Percentiles rank a stretch among this genome's conserved stretches.
Conservation (phyloP, 2,113 vertebrate genomes). For the Catagonus wagneri region DNA sequence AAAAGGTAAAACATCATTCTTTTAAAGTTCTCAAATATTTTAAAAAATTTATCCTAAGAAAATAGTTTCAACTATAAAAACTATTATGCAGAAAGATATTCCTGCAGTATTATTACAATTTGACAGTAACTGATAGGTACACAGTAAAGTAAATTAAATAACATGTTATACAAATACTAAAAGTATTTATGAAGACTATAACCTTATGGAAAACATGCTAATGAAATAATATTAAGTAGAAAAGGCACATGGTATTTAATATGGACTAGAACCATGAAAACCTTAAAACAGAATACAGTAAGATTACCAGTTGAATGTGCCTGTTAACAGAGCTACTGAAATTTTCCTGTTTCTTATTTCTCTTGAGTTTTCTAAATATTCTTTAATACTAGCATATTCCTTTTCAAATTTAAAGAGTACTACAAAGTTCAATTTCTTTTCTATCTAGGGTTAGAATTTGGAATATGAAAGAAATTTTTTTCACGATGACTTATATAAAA, state of each 20-base stretch:
- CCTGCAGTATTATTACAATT: background rate
- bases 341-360: background rate
- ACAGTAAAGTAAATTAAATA: background rate
- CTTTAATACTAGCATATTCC: background rate
- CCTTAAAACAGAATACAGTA: background rate
- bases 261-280: background rate
- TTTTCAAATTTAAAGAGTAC: background rate
- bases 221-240: background rate
- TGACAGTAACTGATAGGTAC: background rate
- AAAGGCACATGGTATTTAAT: background rate
- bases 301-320: background rate
- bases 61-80: slow-evolving; percentile 27
- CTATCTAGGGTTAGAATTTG: background rate
- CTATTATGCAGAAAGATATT: background rate
- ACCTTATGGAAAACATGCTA: background rate
- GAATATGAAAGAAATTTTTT: background rate
- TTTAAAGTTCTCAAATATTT: background rate
- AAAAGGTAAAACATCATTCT: slow-evolving; percentile 30
- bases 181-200: background rate
- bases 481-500: background rate
- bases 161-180: background rate
- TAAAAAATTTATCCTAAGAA: background rate
- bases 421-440: background rate
- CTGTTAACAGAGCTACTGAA: background rate
- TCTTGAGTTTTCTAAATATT: background rate